Conservation (phyloP, 2,888 invertebrate genomes). For the Campaea margaritaria region DNA sequence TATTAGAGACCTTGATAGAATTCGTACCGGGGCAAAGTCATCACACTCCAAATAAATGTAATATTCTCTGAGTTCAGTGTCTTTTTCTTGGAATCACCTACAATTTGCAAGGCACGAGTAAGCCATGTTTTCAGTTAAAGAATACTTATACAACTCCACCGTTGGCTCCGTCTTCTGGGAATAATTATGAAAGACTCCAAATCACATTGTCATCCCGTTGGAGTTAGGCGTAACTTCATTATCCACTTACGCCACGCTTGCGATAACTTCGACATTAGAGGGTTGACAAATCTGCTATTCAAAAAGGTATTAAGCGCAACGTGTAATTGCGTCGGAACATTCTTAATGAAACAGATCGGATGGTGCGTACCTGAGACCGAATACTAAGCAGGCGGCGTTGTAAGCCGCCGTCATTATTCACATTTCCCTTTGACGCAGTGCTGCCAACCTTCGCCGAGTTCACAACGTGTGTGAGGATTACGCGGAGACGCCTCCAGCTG, state of each 20-base stretch:
- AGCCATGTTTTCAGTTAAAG: conserved; percentile 14
- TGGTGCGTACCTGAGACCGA: conserved; percentile 46
- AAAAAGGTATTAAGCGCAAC: conserved; percentile 26
- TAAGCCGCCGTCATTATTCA: conserved; percentile 68
- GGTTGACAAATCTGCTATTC: conserved; percentile 29
- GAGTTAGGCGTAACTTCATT: conserved; percentile 34
- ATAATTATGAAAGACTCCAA: conserved; percentile 30
- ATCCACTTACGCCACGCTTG: conserved; percentile 26
- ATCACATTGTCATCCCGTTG: conserved; percentile 29
- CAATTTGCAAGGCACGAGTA: conserved; percentile 17
- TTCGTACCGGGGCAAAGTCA: conserved; percentile 25
- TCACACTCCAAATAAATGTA: conserved; percentile 30
- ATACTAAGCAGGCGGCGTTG: conserved; percentile 47
- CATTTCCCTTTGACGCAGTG: conserved; percentile 64
- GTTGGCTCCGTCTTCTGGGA: conserved; percentile 14
- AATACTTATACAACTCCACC: neutral
- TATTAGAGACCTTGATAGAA: conserved; percentile 29
- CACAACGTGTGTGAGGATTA: conserved; percentile 67
- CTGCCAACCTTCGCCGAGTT: conserved; percentile 50
- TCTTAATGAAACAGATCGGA: conserved; percentile 44
- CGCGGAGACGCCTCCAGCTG: conserved; percentile 69
- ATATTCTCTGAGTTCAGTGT: conserved; percentile 22
- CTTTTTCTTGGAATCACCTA: conserved; percentile 25
- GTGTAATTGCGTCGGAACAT: conserved; percentile 35
- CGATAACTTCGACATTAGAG: conserved; percentile 32